phyloP scores from a whole-genome alignment of 2,888 invertebrate genomes.

The Athalia rosae region DNA sequence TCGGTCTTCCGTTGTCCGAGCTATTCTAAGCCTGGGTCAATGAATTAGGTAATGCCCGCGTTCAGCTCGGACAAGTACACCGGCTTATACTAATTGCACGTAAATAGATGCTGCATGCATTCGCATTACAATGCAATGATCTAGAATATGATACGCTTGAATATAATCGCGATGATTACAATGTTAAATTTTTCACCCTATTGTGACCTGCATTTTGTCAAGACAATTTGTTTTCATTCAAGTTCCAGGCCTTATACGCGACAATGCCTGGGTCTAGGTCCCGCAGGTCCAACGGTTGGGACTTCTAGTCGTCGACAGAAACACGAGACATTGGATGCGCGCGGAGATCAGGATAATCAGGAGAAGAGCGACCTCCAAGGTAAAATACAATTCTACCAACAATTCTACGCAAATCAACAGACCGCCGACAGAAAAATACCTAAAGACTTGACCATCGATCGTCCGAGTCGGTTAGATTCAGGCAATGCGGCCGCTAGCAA shows the following conservation, averaged over 20 bases:
- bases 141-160: background rate
- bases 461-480: conserved; percentile 32
- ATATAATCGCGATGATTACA: background rate
- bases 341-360: conserved; percentile 69
- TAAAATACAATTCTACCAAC: conserved; percentile 70
- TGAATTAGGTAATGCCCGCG: conserved; percentile 15
- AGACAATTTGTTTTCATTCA: background rate
- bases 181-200: background rate
- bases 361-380: conserved; percentile 70
- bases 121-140: background rate
- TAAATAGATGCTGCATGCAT: background rate
- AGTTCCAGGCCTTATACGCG: conserved; percentile 69
- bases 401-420: conserved; percentile 72
- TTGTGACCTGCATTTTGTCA: background rate
- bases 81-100: background rate
- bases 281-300: conserved; percentile 63
- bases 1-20: conserved; percentile 9
- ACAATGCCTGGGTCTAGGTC: conserved; percentile 65
- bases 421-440: conserved; percentile 12
- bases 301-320: conserved; percentile 61
- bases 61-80: conserved; percentile 10
- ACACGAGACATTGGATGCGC: conserved; percentile 63
- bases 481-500: conserved; percentile 9
- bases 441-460: conserved; percentile 17
- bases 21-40: conserved; percentile 31